Evolutionary conservation across 2,888 invertebrate genomes (phyloP).

Genomic region (Oxyscelio sp.): DNA sequence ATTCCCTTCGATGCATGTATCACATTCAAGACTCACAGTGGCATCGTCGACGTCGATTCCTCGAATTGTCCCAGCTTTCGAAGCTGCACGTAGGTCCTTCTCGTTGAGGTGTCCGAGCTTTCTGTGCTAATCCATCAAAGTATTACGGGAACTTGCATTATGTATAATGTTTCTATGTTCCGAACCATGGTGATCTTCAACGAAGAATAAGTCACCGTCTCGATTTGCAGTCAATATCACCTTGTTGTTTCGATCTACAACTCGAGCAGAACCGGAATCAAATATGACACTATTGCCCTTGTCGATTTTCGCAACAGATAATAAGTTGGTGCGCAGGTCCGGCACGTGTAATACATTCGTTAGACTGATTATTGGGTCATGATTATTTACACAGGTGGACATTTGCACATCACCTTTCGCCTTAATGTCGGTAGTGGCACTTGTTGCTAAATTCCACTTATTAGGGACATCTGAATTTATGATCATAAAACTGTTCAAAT

Average conservation of each 20-base stretch:
- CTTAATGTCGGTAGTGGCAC: not conserved
- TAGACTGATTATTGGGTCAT: not conserved
- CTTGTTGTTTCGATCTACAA: no score
- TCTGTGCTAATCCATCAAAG: no score
- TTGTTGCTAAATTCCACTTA: not conserved
- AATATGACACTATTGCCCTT: no score
- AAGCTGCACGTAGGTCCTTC: conserved; percentile 9
- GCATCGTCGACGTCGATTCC: not conserved
- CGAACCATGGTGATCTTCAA: no score
- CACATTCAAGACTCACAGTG: conserved; percentile 46
- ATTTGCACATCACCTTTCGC: not conserved
- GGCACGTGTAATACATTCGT: not conserved
- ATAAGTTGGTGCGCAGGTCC: no score
- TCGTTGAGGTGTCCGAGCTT: not conserved
- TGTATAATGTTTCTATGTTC: no score
- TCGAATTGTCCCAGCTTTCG: not conserved
- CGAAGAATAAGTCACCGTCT: no score
- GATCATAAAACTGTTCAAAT: not conserved
- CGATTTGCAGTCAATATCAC: no score
- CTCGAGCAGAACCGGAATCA: no score
- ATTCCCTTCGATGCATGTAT: conserved; percentile 56
- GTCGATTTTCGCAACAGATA: no score
- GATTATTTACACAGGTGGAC: not conserved
- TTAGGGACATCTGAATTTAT: not conserved
- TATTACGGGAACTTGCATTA: no score